These are phyloP conservation scores for Ctenomys sociabilis DNA, from an alignment of 2,113 vertebrate genomes.

Conservation along the genomic window DNA sequence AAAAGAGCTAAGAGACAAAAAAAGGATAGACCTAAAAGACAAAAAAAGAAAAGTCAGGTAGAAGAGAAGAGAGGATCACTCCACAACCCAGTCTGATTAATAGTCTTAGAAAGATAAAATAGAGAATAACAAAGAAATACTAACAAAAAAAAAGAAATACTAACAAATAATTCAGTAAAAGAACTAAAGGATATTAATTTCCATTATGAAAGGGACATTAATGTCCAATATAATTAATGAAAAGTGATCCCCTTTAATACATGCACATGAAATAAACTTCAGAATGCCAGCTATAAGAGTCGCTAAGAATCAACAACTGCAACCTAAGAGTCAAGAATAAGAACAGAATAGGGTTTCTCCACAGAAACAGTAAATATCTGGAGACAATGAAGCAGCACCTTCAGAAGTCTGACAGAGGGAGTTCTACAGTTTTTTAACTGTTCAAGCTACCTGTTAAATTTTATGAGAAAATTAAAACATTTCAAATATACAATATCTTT, in stretches of 20 bases:
- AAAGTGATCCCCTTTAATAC: not conserved
- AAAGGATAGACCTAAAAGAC: not conserved
- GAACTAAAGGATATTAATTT: not conserved
- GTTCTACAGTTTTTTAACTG: not conserved
- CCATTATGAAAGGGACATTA: not conserved
- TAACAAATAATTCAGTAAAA: constrained; percentile 38
- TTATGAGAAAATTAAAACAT: constrained; percentile 1
- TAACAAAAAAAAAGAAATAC: constrained; percentile 35
- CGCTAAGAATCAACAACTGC: not conserved
- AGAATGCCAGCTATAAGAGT: not conserved
- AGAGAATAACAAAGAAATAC: constrained; percentile 20
- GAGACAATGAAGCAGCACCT: not conserved
- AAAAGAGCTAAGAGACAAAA: not conserved
- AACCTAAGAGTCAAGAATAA: not conserved
- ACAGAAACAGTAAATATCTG: not conserved
- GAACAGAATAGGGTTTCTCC: not conserved
- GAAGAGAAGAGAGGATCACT: not conserved
- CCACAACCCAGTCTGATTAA: not conserved
- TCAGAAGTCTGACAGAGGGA: not conserved
- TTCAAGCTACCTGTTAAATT: not conserved
- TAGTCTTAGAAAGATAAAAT: not conserved
- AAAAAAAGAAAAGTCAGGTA: not conserved
- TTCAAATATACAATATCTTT: not conserved
- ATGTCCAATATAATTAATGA: not conserved
- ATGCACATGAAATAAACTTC: not conserved